Percentiles rank a stretch among this genome's conserved stretches.
phyloP scores from a whole-genome alignment of 2,888 invertebrate genomes.

The Nomada hirtipes region DNA sequence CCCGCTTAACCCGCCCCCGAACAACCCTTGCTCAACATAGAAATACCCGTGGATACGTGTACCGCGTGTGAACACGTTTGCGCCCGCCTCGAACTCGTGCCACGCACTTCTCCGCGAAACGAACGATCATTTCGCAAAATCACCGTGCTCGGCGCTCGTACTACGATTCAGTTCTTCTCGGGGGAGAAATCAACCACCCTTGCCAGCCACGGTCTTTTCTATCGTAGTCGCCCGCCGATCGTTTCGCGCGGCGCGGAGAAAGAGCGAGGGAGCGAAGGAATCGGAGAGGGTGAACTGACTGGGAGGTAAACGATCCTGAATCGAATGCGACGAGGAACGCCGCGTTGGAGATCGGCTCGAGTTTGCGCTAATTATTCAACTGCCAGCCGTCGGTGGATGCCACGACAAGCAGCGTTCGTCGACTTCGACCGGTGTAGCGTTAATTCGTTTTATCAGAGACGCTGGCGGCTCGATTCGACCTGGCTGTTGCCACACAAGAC shows the following conservation, averaged over 20 bases:
- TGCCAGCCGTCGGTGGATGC: conserved; percentile 20
- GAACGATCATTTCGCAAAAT: conserved; percentile 59
- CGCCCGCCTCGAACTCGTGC: conserved; percentile 6
- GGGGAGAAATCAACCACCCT: conserved; percentile 21
- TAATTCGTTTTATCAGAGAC: conserved; percentile 40
- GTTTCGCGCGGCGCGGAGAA: not conserved
- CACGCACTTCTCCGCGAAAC: conserved; percentile 23
- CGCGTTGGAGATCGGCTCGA: conserved; percentile 2
- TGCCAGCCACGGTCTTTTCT: not conserved
- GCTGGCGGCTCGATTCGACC: conserved; percentile 6
- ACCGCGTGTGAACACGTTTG: not conserved
- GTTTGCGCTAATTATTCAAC: conserved; percentile 56
- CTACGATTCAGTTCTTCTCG: conserved; percentile 38
- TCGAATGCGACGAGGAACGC: conserved; percentile 8
- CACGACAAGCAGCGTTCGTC: conserved; percentile 11
- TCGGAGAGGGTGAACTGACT: not conserved
- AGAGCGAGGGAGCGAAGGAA: not conserved
- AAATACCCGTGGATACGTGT: not conserved
- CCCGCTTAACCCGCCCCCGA: conserved; percentile 59
- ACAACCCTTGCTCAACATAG: conserved; percentile 19
- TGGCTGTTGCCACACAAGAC: conserved; percentile 24
- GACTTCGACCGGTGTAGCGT: conserved; percentile 20
- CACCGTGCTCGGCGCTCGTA: conserved; percentile 49
- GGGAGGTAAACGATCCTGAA: conserved; percentile 43
- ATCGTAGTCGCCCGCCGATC: conserved; percentile 4